Evolutionary conservation across 2,888 invertebrate species (phyloP).

Genomic region (Anagyrus pseudococci): DNA sequence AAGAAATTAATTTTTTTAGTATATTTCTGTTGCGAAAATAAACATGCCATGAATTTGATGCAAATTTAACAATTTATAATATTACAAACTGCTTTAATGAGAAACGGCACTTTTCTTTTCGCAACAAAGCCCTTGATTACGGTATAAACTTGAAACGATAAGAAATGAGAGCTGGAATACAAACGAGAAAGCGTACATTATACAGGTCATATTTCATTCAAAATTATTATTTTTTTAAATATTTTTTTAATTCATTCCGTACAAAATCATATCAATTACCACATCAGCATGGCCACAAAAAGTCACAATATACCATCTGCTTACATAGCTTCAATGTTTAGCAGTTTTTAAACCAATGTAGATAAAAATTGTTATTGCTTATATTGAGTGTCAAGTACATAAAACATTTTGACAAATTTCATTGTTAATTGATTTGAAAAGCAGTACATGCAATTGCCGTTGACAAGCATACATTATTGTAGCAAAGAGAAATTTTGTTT

Average conservation of each 20-base stretch:
- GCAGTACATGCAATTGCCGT: too few relatives aligned
- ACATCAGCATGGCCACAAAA: slow-evolving; percentile 21
- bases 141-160: too few relatives aligned
- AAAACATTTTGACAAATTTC: slow-evolving; percentile 9
- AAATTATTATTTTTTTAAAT: slow-evolving; percentile 23
- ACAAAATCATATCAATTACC: slow-evolving; percentile 14
- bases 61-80: too few relatives aligned
- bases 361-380: slow-evolving; percentile 18
- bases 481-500: slow-evolving; percentile 2
- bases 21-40: too few relatives aligned
- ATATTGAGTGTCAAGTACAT: slow-evolving; percentile 11
- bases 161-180: background rate
- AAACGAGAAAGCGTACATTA: background rate
- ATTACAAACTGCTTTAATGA: background rate
- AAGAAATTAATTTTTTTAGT: too few relatives aligned
- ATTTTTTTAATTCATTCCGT: slow-evolving; percentile 19
- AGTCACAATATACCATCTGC: slow-evolving; percentile 16
- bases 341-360: slow-evolving; percentile 22
- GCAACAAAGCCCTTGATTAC: too few relatives aligned
- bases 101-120: too few relatives aligned
- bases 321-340: slow-evolving; percentile 29
- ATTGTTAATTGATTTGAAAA: slow-evolving; percentile 12
- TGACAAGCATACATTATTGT: background rate
- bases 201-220: slow-evolving; percentile 10
- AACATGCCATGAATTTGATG: too few relatives aligned